These are phyloP conservation scores for Cheumatopsyche charites DNA, from an alignment of 1,140 invertebrate genomes.

Conservation along the genomic window DNA sequence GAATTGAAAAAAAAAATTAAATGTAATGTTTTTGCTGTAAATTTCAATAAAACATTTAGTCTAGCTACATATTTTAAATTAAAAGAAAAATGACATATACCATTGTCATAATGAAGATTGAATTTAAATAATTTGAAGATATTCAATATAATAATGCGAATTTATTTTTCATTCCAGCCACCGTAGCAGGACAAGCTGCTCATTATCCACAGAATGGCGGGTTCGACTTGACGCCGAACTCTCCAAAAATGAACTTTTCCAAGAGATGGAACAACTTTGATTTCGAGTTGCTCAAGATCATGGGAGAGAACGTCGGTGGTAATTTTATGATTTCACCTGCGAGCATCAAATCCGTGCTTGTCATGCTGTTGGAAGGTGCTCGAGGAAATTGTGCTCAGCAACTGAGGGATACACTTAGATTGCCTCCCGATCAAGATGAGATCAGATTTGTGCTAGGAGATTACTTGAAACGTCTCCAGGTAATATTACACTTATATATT, in stretches of 20 bases:
- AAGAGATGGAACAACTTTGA: slow-evolving; percentile 65
- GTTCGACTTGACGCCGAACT: background rate
- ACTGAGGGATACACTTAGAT: slow-evolving; percentile 64
- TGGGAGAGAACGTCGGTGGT: slow-evolving; percentile 53
- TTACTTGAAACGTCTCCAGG: slow-evolving; percentile 62
- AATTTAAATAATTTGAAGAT: too few species aligned
- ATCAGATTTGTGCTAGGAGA: slow-evolving; percentile 56
- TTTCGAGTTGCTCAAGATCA: slow-evolving; percentile 58
- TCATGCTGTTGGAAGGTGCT: slow-evolving; percentile 69
- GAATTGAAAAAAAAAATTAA: too few species aligned
- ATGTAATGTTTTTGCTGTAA: too few species aligned
- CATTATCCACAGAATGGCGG: background rate
- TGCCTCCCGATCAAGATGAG: slow-evolving; percentile 59
- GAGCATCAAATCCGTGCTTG: slow-evolving; percentile 69
- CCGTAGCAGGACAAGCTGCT: background rate
- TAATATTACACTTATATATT: slow-evolving; percentile 50
- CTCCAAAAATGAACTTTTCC: background rate
- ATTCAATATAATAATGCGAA: too few species aligned
- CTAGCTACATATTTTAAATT: too few species aligned
- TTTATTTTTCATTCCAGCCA: too few species aligned
- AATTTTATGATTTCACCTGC: slow-evolving; percentile 73
- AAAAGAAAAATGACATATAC: too few species aligned
- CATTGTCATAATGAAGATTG: too few species aligned
- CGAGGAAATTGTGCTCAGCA: slow-evolving; percentile 63
- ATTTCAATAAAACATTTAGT: too few species aligned